Base-by-base conservation (phyloP, 2,888 invertebrate species). In the Chrysina gloriosa region DNA sequence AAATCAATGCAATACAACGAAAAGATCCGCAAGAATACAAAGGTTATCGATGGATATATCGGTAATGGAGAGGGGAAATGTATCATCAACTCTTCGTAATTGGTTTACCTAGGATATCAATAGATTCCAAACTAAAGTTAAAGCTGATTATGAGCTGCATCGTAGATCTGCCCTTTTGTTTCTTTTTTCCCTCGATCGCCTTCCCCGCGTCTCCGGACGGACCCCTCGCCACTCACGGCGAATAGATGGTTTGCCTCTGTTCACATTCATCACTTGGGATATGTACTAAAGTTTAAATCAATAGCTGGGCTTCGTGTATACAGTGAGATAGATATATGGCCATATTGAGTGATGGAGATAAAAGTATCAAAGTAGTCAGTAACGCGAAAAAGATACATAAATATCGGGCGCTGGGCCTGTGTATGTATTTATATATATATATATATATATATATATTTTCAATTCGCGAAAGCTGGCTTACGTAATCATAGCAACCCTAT, bases 261-360 rank as follows among this genome's bases (percentile, higher is more conserved):
- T 77, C 78, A 77, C 80, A 81, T 81, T 80, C 79, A 81, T 82
- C 82, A 81, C 79, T 73, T 74, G 74, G 76, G 77, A 79, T 78
- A 77, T 78, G 80, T 78, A 79, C 77, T 78, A 78, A 81, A 80
- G 78, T 80, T 80, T 80, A 80, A 81, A 81, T 81, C 81, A 80
- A 81, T 81, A 81, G 77, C 72, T 39, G 29, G 63, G 76, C 74
- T 75, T 75, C 77, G 75, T 76, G 77, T 78, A 76, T 78, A 76
- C 76, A 77, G 73, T 72, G 75, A 76, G 75, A 77, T 77, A 78
- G 76, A 78, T 79, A 77, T 77, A 78, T 78, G 75, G 77, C 75
- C 74, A 76, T 77, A 77, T 75, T 76, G 79, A 80, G 76, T 79
- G 79, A 80, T 79, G 77, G 74, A 75, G 75, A 77, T 78, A 78